phyloP scores from a whole-genome alignment of 2,113 vertebrate species.

The Zosterops hypoxanthus region DNA sequence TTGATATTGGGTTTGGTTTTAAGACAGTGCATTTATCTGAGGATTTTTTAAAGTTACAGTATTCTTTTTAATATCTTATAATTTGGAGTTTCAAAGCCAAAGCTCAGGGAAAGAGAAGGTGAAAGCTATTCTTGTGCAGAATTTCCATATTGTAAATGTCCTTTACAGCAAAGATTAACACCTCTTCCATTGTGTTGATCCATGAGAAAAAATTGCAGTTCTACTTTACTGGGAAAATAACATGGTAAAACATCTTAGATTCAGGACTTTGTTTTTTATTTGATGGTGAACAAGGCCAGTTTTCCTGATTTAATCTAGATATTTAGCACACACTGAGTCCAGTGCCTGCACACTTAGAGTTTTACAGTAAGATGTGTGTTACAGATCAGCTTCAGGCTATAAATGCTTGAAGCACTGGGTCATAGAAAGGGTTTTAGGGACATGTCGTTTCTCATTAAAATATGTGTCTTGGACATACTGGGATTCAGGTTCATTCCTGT shows the following conservation, averaged over 20 bases:
- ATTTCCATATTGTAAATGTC: neutral
- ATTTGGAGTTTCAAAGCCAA: neutral
- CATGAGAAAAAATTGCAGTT: neutral
- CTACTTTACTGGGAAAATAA: neutral
- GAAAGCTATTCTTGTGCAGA: neutral
- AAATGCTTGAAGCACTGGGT: neutral
- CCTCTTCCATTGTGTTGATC: neutral
- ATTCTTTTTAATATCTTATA: neutral
- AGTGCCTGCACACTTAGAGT: neutral
- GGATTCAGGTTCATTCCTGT: neutral
- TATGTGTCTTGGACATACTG: neutral
- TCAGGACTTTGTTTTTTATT: neutral
- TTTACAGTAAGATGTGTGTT: neutral
- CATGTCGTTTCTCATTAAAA: neutral
- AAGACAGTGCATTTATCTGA: neutral
- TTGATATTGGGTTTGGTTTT: neutral
- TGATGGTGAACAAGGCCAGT: neutral
- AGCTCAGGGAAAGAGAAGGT: neutral
- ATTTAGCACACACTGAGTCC: neutral
- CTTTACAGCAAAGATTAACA: neutral
- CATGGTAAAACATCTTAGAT: neutral
- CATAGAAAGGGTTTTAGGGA: neutral
- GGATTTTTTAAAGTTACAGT: neutral
- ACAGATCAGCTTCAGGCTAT: neutral
- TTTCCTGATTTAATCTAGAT: neutral